These are phyloP conservation scores for Cephus rjabovi DNA, from an alignment of 2,888 invertebrate species.

Conservation along the genomic window DNA sequence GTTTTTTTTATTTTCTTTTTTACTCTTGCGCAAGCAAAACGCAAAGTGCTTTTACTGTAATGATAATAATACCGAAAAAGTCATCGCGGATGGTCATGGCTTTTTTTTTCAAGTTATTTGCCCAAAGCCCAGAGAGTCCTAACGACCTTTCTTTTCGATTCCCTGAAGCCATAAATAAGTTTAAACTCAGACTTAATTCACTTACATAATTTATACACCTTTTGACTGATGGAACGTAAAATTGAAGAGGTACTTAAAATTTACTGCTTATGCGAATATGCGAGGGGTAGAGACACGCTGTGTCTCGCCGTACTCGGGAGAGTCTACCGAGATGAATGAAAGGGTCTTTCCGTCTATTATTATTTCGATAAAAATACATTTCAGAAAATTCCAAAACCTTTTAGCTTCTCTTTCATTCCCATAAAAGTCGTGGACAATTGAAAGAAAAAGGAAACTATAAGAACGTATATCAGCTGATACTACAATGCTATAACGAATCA, in stretches of 20 bases:
- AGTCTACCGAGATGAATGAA: not conserved
- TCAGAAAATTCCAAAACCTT: not conserved
- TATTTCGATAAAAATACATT: not conserved
- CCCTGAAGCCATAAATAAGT: not conserved
- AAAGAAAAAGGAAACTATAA: not conserved
- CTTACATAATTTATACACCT: slow-evolving; percentile 6
- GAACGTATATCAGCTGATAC: not conserved
- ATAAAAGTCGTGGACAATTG: not conserved
- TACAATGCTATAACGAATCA: not conserved
- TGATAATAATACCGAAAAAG: not conserved
- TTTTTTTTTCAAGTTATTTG: not conserved
- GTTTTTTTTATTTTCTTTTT: not conserved
- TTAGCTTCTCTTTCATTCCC: not conserved
- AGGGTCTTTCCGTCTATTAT: not conserved
- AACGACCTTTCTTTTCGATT: not conserved
- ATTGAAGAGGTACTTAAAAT: not conserved
- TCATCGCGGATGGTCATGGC: not conserved
- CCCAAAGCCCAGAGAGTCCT: not conserved
- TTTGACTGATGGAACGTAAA: slow-evolving; percentile 5
- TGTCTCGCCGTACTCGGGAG: not conserved
- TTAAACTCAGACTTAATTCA: not conserved
- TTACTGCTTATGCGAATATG: slow-evolving; percentile 4
- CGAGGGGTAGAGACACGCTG: not conserved
- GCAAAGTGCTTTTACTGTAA: not conserved
- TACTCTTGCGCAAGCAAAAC: not conserved